A percentile compares a stretch with the other conserved stretches of the same genome.
These are phyloP conservation scores for Ispidina picta DNA, from an alignment of 2,797 vertebrate genomes.

Conservation along the genomic window DNA sequence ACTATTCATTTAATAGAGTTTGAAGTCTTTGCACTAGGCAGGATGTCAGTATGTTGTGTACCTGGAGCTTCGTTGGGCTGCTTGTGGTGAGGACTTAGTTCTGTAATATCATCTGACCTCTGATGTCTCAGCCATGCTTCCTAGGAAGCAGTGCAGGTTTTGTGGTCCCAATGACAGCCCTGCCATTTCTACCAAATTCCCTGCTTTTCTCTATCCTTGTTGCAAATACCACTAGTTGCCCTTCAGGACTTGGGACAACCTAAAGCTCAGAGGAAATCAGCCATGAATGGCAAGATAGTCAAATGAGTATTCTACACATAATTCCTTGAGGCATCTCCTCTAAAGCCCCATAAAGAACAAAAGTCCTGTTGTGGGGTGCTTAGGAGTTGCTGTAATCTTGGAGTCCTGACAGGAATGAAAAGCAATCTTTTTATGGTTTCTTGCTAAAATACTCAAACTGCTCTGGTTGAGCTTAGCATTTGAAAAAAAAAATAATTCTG, in stretches of 20 bases:
- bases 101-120: background rate
- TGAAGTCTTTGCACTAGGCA: background rate
- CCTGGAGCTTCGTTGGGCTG: background rate
- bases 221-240: background rate
- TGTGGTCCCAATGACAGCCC: background rate
- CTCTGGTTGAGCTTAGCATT: background rate
- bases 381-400: conserved; percentile 29
- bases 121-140: background rate
- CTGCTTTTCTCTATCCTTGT: background rate
- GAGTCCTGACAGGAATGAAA: conserved; percentile 36
- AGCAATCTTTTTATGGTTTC: conserved; percentile 29
- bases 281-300: conserved; percentile 40
- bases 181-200: background rate
- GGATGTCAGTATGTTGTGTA: background rate
- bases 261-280: conserved; percentile 18
- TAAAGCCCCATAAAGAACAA: background rate
- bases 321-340: conserved; percentile 39
- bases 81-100: background rate
- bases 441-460: conserved; percentile 15
- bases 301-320: conserved; percentile 18
- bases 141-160: background rate
- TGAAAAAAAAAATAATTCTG: conserved; percentile 1
- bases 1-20: background rate
- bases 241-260: background rate
- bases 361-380: conserved; percentile 43